Base-by-base conservation (phyloP, 2,797 vertebrate species). In the Acanthis flammea region DNA sequence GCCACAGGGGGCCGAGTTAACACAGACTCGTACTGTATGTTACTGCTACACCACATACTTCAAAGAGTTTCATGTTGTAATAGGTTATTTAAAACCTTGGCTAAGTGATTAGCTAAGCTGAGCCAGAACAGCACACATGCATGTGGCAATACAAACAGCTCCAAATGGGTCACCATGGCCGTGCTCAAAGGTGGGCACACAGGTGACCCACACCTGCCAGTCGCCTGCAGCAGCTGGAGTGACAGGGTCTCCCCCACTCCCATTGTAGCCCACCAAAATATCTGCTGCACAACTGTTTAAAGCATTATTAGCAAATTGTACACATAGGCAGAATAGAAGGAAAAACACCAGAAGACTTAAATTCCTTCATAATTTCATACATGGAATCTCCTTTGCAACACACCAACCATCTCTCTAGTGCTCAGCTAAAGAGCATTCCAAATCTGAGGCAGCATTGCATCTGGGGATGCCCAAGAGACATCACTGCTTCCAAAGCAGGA, bases 1-100 rank as follows among this genome's bases (percentile, higher is more conserved):
- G 91, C 27, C 10, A 1, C 73, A 31, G 37, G 1, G 5, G 23
- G 24, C 27, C 3, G 5, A 28, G 47, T 22, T 48, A 65, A 86
- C 61, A 44, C 12, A 41, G 24, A 37, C 41, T 19, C 53, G 37
- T 12, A 33, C 47, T 78, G 13, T 9, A 2, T 4, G 3, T 15
- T 68, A 67, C 66, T 78, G 39, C n/a, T 15, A 44, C 9, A 4
- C 55, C 31, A 22, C 37, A 10, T 6, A 51, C 58, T 51, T 78
- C 53, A 22, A 57, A 60, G 61, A 58, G 19, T 45, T 73, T 25
- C 22, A 25, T 19, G 45, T 53, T 10, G 1, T 60, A 88, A 72
- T 8, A 44, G 35, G 45, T 77, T 77, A 87, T 80, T 63, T 78
- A 84, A 84, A 92, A 58, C 68, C 25, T 51, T 54, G 61, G 63